Base-by-base conservation (phyloP, 1,140 invertebrate species). In the Polypedilum vanderplanki region DNA sequence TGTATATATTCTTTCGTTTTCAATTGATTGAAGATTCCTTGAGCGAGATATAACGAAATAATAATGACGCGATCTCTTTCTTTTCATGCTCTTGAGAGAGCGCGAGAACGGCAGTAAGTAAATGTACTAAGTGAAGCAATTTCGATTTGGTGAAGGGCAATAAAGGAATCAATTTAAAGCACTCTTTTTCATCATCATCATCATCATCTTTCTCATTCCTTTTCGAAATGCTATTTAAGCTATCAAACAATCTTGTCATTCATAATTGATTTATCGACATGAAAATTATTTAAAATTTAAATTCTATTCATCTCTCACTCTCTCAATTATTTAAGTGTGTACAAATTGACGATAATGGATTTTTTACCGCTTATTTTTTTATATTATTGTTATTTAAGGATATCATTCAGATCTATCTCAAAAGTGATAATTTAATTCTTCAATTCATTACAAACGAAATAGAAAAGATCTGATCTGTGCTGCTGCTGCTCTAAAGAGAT, bases 211-310 rank as follows among this genome's bases (percentile, higher is more conserved):
- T 70, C 20, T 18, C 65, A 70, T 10, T 18, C 17, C 18, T 18
- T 70, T 20, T 20, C 20, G 18, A 67, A 18, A 18, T 4, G 12
- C 12, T 57, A 57, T 57, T 57, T 57, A 57, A 57, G 10, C 46
- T 57, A 57, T 57, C 46, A 70, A 70, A 20, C 65, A 22, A 70
- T 70, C 65, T 70, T 70, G 65, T 70, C 65, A 70, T 70, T 70
- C 65, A 70, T 70, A 70, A 70, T 70, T 70, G 65, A 70, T 22
- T 70, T 22, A 70, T 70, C 65, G 65, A 57, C 46, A 57, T 12
- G 46, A 57, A 57, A 57, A 57, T 57, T 57, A 57, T 57, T 57
- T 57, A 57, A 57, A 57, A 57, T 57, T 57, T 57, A 57, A 57
- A 57, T 57, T 57, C 46, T 57, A 57, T 57, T 57, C 46, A 57